Evolutionary conservation across 2,888 invertebrate species (phyloP).

Genomic region (Hedychridium roseum): DNA sequence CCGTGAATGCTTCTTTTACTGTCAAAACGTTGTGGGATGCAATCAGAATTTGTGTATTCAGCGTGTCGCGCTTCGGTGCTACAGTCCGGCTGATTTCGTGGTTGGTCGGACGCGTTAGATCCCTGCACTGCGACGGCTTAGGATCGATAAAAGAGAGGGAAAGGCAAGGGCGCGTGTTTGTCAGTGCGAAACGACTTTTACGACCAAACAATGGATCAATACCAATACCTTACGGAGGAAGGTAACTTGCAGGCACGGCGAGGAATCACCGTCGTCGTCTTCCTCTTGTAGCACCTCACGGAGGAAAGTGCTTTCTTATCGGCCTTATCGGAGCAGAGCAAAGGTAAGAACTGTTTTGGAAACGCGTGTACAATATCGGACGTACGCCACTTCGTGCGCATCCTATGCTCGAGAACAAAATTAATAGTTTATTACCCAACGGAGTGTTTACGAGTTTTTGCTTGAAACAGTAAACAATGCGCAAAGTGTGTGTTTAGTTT

Average conservation of each 20-base stretch:
- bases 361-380: too few relatives aligned
- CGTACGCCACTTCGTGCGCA: too few relatives aligned
- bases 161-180: constrained; percentile 29
- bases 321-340: neutral
- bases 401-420: too few relatives aligned
- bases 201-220: constrained; percentile 58
- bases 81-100: neutral
- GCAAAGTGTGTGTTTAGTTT: too few relatives aligned
- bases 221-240: constrained; percentile 43
- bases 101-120: neutral
- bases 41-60: constrained; percentile 17
- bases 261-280: constrained; percentile 23
- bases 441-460: too few relatives aligned
- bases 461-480: too few relatives aligned
- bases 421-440: too few relatives aligned
- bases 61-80: constrained; percentile 5
- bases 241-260: constrained; percentile 35
- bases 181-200: constrained; percentile 32
- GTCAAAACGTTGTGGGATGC: constrained; percentile 41
- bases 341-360: neutral
- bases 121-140: neutral
- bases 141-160: constrained; percentile 25
- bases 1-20: constrained; percentile 29
- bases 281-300: too few relatives aligned
- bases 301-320: too few relatives aligned